These are phyloP conservation scores for Caerostris darwini DNA, from an alignment of 1,140 invertebrate species.

Conservation along the genomic window DNA sequence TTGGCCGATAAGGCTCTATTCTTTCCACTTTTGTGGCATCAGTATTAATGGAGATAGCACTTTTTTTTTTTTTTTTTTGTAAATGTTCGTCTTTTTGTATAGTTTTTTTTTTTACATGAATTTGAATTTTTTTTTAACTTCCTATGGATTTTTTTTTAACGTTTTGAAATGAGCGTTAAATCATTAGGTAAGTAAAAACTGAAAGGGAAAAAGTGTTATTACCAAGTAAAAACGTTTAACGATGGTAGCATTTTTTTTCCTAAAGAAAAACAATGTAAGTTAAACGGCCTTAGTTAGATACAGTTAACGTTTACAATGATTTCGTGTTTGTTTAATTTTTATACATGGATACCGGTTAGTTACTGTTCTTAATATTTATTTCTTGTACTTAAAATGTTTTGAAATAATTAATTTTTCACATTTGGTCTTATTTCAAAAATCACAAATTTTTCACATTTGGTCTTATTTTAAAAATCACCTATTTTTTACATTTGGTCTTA, in stretches of 20 bases:
- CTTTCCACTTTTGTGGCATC: slow-evolving; percentile 69
- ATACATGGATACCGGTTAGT: background rate
- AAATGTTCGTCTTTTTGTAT: slow-evolving; percentile 22
- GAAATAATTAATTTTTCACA: background rate
- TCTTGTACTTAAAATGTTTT: background rate
- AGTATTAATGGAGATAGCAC: slow-evolving; percentile 48
- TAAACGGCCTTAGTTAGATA: background rate
- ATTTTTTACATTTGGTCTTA: no score
- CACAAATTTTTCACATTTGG: background rate
- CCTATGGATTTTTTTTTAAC: background rate
- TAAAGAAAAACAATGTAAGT: background rate
- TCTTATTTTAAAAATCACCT: background rate
- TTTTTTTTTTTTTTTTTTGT: slow-evolving; percentile 59
- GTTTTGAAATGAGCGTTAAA: slow-evolving; percentile 46
- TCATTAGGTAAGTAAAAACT: slow-evolving; percentile 49
- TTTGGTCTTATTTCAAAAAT: background rate
- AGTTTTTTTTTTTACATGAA: background rate
- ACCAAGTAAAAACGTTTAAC: slow-evolving; percentile 16
- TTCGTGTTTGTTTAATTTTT: no score
- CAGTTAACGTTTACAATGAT: no score
- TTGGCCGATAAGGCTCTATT: slow-evolving; percentile 57
- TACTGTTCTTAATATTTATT: background rate
- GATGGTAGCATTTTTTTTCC: background rate
- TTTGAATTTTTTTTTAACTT: slow-evolving; percentile 1
- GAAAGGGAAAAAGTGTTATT: background rate